Conservation (phyloP, 2,113 vertebrate genomes). For the Rafetus swinhoei region DNA sequence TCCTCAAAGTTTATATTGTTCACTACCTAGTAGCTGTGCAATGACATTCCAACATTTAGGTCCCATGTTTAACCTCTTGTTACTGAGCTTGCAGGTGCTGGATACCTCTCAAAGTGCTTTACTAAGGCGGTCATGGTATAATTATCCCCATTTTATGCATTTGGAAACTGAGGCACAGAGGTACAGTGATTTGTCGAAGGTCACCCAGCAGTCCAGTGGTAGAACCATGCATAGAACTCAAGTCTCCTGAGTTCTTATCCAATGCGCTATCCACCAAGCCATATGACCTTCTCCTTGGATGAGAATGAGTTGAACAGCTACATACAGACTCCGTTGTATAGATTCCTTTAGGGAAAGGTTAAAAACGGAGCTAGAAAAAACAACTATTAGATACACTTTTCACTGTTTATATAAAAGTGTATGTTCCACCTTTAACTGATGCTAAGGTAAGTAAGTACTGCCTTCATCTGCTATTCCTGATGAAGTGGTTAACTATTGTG, state of each 20-base stretch:
- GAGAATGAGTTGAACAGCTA: not conserved
- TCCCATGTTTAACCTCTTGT: not conserved
- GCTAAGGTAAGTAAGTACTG: not conserved
- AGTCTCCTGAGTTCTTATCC: not conserved
- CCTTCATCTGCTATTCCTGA: not conserved
- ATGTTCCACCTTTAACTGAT: not conserved
- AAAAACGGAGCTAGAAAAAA: not conserved
- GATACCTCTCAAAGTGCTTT: not conserved
- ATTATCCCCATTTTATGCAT: not conserved
- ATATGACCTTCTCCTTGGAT: not conserved
- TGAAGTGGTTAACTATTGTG: not conserved
- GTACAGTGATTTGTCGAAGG: not conserved
- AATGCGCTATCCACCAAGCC: not conserved
- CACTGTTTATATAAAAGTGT: accelerated
- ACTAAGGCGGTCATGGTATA: not conserved
- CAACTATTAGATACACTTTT: not conserved
- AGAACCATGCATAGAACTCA: constrained; percentile 10
- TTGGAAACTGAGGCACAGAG: not conserved
- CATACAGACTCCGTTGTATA: accelerated
- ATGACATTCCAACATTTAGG: not conserved
- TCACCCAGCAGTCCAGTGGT: not conserved
- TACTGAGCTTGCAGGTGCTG: accelerated
- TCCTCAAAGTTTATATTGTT: not conserved
- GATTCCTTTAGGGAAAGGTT: not conserved
- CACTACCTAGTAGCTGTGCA: not conserved